Evolutionary conservation across 1,140 invertebrate species (phyloP).

Genomic region (Notospermus geniculatus): DNA sequence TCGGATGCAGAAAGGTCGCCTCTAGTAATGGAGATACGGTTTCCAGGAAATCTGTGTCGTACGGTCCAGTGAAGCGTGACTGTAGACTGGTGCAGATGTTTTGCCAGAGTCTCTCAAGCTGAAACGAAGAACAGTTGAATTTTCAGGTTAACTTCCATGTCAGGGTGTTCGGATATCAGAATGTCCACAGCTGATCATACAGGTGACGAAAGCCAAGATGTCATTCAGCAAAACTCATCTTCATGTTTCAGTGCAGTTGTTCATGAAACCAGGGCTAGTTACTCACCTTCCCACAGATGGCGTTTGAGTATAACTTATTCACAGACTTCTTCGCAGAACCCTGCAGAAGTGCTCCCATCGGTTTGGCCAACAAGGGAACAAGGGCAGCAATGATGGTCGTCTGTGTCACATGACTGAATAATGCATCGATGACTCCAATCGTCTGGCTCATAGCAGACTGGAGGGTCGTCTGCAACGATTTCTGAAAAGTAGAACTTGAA

Average conservation of each 20-base stretch:
- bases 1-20: conserved; percentile 36
- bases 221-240: too few species aligned
- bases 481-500: too few species aligned
- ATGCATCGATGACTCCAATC: too few species aligned
- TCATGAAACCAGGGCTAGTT: not conserved
- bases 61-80: conserved; percentile 32
- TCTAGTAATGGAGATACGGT: conserved; percentile 40
- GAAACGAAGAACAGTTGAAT: conserved; percentile 19
- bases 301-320: conserved; percentile 30
- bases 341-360: conserved; percentile 29
- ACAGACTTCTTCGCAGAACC: conserved; percentile 20
- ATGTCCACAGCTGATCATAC: too few species aligned
- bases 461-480: too few species aligned
- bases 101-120: conserved; percentile 47
- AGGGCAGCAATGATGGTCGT: conserved; percentile 29
- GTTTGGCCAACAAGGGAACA: conserved; percentile 32
- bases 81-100: conserved; percentile 37
- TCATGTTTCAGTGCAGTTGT: too few species aligned
- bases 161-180: too few species aligned
- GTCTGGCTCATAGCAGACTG: too few species aligned
- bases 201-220: too few species aligned
- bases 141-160: not conserved
- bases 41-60: conserved; percentile 42
- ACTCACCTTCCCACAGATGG: conserved; percentile 39
- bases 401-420: conserved; percentile 33